Conservation (phyloP, 2,797 vertebrate species). For the Anguilla obscura region DNA sequence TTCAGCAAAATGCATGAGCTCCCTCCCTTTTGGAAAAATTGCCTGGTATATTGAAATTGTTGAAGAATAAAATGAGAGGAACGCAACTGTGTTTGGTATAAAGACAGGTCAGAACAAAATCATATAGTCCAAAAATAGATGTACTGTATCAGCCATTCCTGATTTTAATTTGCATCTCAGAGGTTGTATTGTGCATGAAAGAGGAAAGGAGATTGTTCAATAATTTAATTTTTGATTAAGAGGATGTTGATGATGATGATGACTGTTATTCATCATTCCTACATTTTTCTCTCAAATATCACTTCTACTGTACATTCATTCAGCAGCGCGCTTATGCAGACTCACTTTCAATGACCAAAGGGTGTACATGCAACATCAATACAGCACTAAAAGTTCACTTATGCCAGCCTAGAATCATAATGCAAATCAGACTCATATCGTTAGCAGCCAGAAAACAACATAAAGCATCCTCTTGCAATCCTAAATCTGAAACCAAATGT, state of each 20-base stretch:
- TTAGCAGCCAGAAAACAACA: neutral
- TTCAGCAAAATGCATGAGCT: constrained; percentile 26
- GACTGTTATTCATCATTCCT: neutral
- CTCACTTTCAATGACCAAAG: too few relatives aligned
- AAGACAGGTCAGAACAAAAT: neutral
- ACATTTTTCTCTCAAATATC: neutral
- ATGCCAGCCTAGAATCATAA: neutral
- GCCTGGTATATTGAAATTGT: neutral
- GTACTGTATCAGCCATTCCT: neutral
- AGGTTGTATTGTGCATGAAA: neutral
- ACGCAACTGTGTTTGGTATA: neutral
- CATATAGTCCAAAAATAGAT: neutral
- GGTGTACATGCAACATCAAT: too few relatives aligned
- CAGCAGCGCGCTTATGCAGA: neutral
- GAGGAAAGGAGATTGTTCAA: neutral
- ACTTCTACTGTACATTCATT: neutral
- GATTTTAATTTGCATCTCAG: neutral
- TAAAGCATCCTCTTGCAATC: neutral
- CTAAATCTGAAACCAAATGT: too few relatives aligned
- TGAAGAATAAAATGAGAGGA: neutral
- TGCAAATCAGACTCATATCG: neutral
- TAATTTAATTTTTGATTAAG: neutral
- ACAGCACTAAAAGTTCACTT: neutral
- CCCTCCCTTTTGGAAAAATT: neutral
- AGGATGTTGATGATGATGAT: neutral